phyloP scores from a whole-genome alignment of 1,140 invertebrate genomes.

The Nilaparvata lugens region DNA sequence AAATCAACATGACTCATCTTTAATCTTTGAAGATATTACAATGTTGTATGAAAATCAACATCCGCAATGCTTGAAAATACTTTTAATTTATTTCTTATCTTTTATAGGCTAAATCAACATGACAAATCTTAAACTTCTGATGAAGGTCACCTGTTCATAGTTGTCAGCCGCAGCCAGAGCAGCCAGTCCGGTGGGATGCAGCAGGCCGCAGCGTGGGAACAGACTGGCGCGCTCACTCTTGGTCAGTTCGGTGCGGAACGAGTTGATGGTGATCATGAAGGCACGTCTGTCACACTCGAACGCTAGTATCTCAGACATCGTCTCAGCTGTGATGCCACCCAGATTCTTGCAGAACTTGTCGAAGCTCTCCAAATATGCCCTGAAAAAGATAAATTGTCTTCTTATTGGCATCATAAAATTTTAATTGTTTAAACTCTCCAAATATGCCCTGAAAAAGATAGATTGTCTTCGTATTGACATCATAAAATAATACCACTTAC shows the following conservation, averaged over 20 bases:
- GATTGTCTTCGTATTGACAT: no score
- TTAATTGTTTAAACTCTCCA: slow-evolving; percentile 94
- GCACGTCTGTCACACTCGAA: slow-evolving; percentile 98
- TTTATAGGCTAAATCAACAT: no score
- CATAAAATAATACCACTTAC: no score
- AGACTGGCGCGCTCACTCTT: slow-evolving; percentile 96
- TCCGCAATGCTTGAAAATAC: no score
- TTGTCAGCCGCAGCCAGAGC: slow-evolving; percentile 93
- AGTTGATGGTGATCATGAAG: slow-evolving; percentile 99
- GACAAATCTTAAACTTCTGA: no score
- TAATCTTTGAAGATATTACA: no score
- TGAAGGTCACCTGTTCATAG: slow-evolving; percentile 45
- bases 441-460: neutral
- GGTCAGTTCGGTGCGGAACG: slow-evolving; percentile 96
- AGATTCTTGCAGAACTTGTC: slow-evolving; percentile 92
- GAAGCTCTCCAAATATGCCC: slow-evolving; percentile 67
- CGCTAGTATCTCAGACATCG: slow-evolving; percentile 99
- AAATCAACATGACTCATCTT: no score
- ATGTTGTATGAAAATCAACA: no score
- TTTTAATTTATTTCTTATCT: no score
- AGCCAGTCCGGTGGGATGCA: slow-evolving; percentile 93
- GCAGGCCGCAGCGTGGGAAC: slow-evolving; percentile 92
- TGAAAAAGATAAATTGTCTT: no score
- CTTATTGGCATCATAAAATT: no score
- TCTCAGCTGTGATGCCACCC: slow-evolving; percentile 92